Evolutionary conservation across 2,113 vertebrate genomes (phyloP), one percentile per base, ranked within the genome.

Genomic region (Acinonyx jubatus): DNA sequence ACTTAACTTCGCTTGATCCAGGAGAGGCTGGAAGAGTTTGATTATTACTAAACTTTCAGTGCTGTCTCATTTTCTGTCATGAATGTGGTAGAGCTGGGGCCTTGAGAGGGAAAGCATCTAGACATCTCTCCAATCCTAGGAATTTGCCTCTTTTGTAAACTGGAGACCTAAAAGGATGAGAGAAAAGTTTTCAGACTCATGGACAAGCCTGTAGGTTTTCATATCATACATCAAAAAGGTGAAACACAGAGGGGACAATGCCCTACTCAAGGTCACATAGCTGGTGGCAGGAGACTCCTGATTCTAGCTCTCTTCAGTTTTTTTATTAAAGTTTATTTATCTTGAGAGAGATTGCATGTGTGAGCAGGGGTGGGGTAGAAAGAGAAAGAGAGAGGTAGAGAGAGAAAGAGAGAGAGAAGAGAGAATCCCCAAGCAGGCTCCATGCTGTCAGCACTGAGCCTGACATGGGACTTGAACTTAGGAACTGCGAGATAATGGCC

Each of bases 51-150:
- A 8, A 14, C 61, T 66, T 41, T 93, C 52, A 36, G 4, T 41
- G 29, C 1, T 63, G 16, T 14, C 8, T 66, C 10, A 48, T 68
- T 91, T 88, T 90, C 73, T 71, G 4, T 84, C 38, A 0, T 41
- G 61, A 65, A 38, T 68, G 4, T 23, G 1, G 6, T 65, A 4
- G 41, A 25, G 50, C n/a, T 11, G 33, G 36, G 83, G 1, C 25
- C 12, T 0, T 0, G 4, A 7, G 23, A 38, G 25, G n/a, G 29
- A 31, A 21, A 45, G 9, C 14, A 25, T 14, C 18, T 23, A 8
- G 21, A 23, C 7, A 55, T 65, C 7, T 80, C 81, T 79, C 74
- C 1, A 79, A 10, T 15, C 4, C 68, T 79, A 38, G 76, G 45
- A 55, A 66, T 21, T 33, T 92, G 5, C 14, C 18, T 50, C 36